Conservation (phyloP, 2,797 vertebrate species). For the Discoglossus pictus region DNA sequence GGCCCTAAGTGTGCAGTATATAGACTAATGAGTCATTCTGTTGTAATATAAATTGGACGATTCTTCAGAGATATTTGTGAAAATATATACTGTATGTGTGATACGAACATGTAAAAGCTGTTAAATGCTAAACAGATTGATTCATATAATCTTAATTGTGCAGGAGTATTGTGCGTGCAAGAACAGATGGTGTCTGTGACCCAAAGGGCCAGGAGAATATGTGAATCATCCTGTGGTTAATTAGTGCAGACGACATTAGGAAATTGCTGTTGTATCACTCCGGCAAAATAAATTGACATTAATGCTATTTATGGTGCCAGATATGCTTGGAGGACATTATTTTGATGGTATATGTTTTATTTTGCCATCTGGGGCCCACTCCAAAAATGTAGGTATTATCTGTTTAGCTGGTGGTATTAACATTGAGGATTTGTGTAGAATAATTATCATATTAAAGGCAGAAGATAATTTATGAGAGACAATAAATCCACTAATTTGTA, state of each 20-base stretch:
- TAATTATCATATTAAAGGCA: no score
- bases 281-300: slow-evolving; percentile 41
- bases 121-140: slow-evolving; percentile 40
- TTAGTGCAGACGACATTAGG: slow-evolving; percentile 34
- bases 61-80: not conserved
- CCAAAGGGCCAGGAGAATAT: slow-evolving; percentile 26
- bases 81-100: slow-evolving; percentile 3
- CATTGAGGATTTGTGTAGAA: no score
- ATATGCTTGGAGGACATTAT: slow-evolving; percentile 34
- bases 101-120: slow-evolving; percentile 25
- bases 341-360: slow-evolving; percentile 32
- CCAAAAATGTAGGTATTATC: not conserved
- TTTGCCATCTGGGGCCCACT: slow-evolving; percentile 25
- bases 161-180: slow-evolving; percentile 10
- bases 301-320: slow-evolving; percentile 38
- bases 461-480: no score
- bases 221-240: slow-evolving; percentile 23
- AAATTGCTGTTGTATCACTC: slow-evolving; percentile 38
- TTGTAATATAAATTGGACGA: not conserved
- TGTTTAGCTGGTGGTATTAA: not conserved
- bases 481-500: no score
- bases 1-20: no score
- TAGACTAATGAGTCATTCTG: not conserved
- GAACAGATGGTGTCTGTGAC: slow-evolving; percentile 38
- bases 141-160: slow-evolving; percentile 45